Conservation (phyloP, 2,888 invertebrate genomes). For the Drosophila histrio region DNA sequence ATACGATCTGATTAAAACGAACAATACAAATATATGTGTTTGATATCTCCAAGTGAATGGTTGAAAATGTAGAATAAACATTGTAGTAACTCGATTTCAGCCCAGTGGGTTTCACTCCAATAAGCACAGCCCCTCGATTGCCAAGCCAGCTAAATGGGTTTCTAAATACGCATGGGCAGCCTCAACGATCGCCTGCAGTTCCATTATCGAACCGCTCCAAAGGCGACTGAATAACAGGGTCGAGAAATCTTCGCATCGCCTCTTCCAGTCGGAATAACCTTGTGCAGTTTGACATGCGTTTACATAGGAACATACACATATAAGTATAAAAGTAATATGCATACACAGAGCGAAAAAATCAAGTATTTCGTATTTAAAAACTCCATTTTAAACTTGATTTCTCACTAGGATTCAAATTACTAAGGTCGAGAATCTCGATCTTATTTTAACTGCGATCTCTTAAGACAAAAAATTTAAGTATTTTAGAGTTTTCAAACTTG, state of each 20-base stretch:
- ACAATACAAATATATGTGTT: background rate
- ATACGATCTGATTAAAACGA: slow-evolving; percentile 24
- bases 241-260: slow-evolving; percentile 1
- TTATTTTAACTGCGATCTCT: no score
- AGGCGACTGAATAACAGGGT: slow-evolving; percentile 16
- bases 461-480: no score
- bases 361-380: no score
- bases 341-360: no score
- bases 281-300: slow-evolving; percentile 15
- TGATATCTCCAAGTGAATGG: slow-evolving; percentile 13
- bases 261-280: slow-evolving; percentile 34
- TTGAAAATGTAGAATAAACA: slow-evolving; percentile 34
- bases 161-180: slow-evolving; percentile 38
- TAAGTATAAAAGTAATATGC: slow-evolving; percentile 1
- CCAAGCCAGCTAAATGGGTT: slow-evolving; percentile 28
- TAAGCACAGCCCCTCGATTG: slow-evolving; percentile 35
- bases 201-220: slow-evolving; percentile 18
- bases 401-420: no score
- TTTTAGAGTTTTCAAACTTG: no score
- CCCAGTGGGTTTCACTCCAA: slow-evolving; percentile 46
- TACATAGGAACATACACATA: background rate
- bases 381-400: no score
- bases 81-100: slow-evolving; percentile 15
- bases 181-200: slow-evolving; percentile 12
- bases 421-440: no score